Conservation (phyloP, 1,140 invertebrate species). For the Phenacoccus solenopsis region DNA sequence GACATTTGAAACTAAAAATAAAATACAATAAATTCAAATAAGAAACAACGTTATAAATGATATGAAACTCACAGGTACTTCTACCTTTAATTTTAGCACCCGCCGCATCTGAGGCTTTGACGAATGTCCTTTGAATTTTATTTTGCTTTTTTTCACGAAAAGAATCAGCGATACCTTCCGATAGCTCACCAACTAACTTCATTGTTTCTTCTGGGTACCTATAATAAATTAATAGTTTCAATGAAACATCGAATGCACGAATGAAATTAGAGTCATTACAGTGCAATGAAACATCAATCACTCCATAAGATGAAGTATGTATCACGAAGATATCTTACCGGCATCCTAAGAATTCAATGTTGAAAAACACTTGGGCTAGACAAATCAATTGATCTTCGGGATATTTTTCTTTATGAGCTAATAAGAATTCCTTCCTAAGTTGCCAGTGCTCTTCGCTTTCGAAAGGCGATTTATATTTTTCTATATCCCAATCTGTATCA, state of each 20-base stretch:
- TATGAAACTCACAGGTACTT: slow-evolving; percentile 37
- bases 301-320: not conserved
- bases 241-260: not conserved
- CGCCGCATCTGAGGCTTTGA: slow-evolving; percentile 57
- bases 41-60: too few species aligned
- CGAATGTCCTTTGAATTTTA: slow-evolving; percentile 60
- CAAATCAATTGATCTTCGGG: slow-evolving; percentile 61
- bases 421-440: slow-evolving; percentile 57
- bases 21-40: too few species aligned
- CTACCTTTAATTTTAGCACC: slow-evolving; percentile 51
- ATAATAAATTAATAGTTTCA: slow-evolving; percentile 27
- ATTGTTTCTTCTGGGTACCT: slow-evolving; percentile 70
- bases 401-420: slow-evolving; percentile 54
- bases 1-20: too few species aligned
- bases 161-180: slow-evolving; percentile 51
- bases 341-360: slow-evolving; percentile 72
- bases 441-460: slow-evolving; percentile 76
- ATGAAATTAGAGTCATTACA: not conserved
- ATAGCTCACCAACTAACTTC: slow-evolving; percentile 55
- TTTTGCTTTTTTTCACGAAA: slow-evolving; percentile 51
- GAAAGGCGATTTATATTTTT: slow-evolving; percentile 50
- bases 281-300: not conserved
- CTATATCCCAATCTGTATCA: slow-evolving; percentile 43
- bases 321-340: slow-evolving; percentile 39
- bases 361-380: slow-evolving; percentile 66